phyloP scores from a whole-genome alignment of 2,797 vertebrate genomes.

The Calcarius lapponicus region DNA sequence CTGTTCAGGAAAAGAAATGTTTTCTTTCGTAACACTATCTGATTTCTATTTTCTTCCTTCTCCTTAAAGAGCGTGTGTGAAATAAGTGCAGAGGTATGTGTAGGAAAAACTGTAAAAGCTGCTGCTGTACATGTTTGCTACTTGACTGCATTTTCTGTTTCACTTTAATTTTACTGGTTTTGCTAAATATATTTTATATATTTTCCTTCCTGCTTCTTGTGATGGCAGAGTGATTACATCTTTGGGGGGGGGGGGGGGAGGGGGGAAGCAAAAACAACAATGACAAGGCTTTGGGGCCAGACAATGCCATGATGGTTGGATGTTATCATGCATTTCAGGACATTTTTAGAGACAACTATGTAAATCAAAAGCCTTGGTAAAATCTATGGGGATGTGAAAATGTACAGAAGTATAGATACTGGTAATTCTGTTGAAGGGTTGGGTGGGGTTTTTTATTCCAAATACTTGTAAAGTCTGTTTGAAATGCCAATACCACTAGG shows the following conservation, averaged over 20 bases:
- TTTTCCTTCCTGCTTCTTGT: constrained; percentile 68
- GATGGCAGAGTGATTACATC: constrained; percentile 47
- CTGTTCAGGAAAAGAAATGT: constrained; percentile 18
- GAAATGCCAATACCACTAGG: not conserved
- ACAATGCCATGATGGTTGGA: not conserved
- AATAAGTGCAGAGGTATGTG: constrained; percentile 33
- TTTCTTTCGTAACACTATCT: constrained; percentile 39
- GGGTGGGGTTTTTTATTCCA: not conserved
- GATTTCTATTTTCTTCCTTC: constrained; percentile 46
- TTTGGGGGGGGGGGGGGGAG: not conserved
- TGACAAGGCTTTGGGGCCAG: not conserved
- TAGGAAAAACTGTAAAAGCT: constrained; percentile 47
- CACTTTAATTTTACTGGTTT: constrained; percentile 63
- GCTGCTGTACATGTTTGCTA: constrained; percentile 65
- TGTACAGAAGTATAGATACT: not conserved
- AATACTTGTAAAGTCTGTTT: not conserved
- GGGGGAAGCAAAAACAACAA: not conserved
- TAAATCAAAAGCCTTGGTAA: not conserved
- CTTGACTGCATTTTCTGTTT: constrained; percentile 58
- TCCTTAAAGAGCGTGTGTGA: constrained; percentile 29
- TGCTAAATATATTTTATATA: constrained; percentile 67
- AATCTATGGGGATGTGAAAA: not conserved
- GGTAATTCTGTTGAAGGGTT: not conserved
- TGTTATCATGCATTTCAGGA: not conserved
- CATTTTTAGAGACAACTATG: not conserved